These are phyloP conservation scores for Pteropus rufus DNA, from an alignment of 2,797 vertebrate species.

Conservation along the genomic window DNA sequence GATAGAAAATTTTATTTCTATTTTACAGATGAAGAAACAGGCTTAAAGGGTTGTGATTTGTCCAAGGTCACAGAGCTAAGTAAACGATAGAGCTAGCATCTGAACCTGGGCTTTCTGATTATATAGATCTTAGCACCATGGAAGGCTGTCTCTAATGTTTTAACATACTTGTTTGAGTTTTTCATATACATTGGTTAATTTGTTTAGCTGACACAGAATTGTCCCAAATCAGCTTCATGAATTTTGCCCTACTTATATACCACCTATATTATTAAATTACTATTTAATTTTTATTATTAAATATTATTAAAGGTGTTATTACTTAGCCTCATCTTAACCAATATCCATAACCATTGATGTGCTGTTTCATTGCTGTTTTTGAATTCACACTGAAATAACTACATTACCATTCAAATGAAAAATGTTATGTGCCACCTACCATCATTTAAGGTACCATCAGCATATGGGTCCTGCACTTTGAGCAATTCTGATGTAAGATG, in stretches of 20 bases:
- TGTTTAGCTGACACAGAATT: not conserved
- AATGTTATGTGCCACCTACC: not conserved
- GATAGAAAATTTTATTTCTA: not conserved
- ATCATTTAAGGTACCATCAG: not conserved
- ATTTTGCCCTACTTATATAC: not conserved
- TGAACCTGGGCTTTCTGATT: not conserved
- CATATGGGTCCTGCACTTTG: not conserved
- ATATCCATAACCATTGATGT: not conserved
- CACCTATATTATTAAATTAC: not conserved
- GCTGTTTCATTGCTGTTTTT: conserved; percentile 19
- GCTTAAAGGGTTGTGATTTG: not conserved
- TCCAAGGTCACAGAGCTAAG: not conserved
- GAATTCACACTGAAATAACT: not conserved
- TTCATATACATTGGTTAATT: not conserved
- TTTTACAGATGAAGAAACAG: not conserved
- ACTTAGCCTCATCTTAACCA: conserved; percentile 13
- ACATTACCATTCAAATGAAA: not conserved
- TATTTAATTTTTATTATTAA: not conserved
- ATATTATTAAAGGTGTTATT: not conserved
- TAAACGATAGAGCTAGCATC: not conserved
- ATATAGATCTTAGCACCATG: not conserved
- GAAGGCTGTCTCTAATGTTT: not conserved
- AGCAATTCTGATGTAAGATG: not conserved
- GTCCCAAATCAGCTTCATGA: not conserved
- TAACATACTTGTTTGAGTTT: not conserved